phyloP scores from a whole-genome alignment of 2,113 vertebrate species.

The Dendrocopos noguchii region DNA sequence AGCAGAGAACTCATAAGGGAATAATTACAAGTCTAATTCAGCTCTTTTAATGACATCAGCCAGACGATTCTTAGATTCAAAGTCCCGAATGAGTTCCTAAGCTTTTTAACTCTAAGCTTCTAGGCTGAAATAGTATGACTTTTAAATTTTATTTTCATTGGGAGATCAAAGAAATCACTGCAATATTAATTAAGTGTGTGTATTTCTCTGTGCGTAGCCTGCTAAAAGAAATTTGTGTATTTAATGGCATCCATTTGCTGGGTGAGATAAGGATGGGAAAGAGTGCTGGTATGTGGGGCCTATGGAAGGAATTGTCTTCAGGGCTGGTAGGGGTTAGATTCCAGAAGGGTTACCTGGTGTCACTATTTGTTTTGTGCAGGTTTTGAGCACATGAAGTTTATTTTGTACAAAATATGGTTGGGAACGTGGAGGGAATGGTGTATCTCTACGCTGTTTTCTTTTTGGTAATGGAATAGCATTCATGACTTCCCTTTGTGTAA shows the following conservation, averaged over 20 bases:
- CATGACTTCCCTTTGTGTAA: not conserved
- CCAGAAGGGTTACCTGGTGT: not conserved
- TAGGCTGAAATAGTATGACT: slow-evolving; percentile 46
- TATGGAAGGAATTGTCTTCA: not conserved
- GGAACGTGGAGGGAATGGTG: not conserved
- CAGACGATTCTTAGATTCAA: slow-evolving; percentile 35
- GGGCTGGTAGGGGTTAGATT: not conserved
- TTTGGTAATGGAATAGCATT: not conserved
- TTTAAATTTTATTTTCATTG: slow-evolving; percentile 53
- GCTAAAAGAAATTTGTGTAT: not conserved
- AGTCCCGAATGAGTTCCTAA: slow-evolving; percentile 54
- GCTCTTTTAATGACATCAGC: slow-evolving; percentile 70
- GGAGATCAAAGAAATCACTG: slow-evolving; percentile 41
- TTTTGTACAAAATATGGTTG: not conserved
- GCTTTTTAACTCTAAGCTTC: slow-evolving; percentile 58
- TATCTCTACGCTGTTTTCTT: not conserved
- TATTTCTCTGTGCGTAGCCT: not conserved
- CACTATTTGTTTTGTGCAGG: not conserved
- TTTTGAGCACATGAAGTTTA: not conserved
- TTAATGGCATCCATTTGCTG: slow-evolving; percentile 3
- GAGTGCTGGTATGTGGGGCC: not conserved
- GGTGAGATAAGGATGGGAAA: not conserved
- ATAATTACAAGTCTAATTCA: slow-evolving; percentile 68
- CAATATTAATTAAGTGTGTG: slow-evolving; percentile 36
- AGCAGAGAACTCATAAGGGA: slow-evolving; percentile 53